Base-by-base conservation (phyloP, 2,797 vertebrate species). In the Sebastiscus albofasciatus region DNA sequence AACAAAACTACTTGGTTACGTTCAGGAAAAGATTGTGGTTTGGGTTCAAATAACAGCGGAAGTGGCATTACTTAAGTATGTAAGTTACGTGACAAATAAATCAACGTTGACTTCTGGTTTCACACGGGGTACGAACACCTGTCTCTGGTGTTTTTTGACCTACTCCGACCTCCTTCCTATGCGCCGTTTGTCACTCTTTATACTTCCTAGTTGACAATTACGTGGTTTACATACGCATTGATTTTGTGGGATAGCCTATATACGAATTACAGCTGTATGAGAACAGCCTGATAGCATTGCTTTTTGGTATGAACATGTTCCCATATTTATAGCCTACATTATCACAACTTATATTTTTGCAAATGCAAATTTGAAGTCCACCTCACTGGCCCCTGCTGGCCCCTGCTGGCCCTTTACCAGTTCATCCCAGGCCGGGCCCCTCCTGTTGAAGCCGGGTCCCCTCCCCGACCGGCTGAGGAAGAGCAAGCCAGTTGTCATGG, bases 401-500 rank as follows among this genome's bases (percentile, higher is more conserved):
- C 69, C 14, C 22, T 54, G 20, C 85, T 92, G 92, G 90, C 83
- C 67, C 14, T 20, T 42, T 6, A 9, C 31, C 68, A 16, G 65
- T 36, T n/a, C 83, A 79, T 18, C 67, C 84, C 46, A 5, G 54
- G 36, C 60, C 6, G 2, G n/a, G 46, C 58, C 27, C 70, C 70
- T 70, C 39, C 69, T 61, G 56, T 71, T 67, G 54, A 62, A 77
- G 36, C 42, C 42, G 5, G 20, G 34, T 29, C 65, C 76, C 75
- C 27, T 34, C 71, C 67, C 34, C 4, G 54, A 8, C 75, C 22
- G 31, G 33, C 31, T 67, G 46, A 77, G 72, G 80, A 60, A 75
- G 74, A 79, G 62, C 26, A 31, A 80, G 83, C 85, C 84, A 86
- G 93, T 94, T 92, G 94, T 93, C 92, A 85, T 20, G 78, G 80